A percentile compares a stretch with the other conserved stretches of the same genome.
phyloP scores from a whole-genome alignment of 2,113 vertebrate genomes.

The Gymnorhina tibicen region DNA sequence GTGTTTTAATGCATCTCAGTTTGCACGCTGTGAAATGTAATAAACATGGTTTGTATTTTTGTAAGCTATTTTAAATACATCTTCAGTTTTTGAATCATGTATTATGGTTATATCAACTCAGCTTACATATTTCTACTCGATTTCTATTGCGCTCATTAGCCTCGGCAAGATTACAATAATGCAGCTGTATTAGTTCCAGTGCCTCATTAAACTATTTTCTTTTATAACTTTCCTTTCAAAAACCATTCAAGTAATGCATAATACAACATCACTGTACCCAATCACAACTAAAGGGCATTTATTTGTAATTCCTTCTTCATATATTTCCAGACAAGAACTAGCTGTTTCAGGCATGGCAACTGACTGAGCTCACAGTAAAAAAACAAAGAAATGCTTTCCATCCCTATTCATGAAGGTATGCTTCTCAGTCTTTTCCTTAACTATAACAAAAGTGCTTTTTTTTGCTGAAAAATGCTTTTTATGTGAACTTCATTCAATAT shows the following conservation, averaged over 20 bases:
- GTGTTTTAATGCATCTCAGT: background rate
- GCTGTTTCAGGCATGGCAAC: background rate
- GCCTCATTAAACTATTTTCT: background rate
- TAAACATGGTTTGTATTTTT: background rate
- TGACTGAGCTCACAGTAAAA: background rate
- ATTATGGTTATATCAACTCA: background rate
- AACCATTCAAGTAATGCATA: background rate
- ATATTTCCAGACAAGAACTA: background rate
- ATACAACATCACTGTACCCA: background rate
- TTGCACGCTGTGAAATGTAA: background rate
- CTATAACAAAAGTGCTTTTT: background rate
- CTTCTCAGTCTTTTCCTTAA: background rate
- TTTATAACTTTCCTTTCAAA: background rate
- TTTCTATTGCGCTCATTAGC: background rate
- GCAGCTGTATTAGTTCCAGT: background rate
- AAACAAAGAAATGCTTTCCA: background rate
- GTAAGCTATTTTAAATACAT: background rate
- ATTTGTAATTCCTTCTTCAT: background rate
- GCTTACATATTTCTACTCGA: background rate
- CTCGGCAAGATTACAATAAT: background rate
- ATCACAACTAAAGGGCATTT: background rate
- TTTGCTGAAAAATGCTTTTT: background rate
- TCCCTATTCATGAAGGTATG: background rate
- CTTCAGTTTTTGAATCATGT: background rate
- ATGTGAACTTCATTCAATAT: background rate